Evolutionary conservation across 2,797 vertebrate genomes (phyloP).

Genomic region (Carcharodon carcharias): DNA sequence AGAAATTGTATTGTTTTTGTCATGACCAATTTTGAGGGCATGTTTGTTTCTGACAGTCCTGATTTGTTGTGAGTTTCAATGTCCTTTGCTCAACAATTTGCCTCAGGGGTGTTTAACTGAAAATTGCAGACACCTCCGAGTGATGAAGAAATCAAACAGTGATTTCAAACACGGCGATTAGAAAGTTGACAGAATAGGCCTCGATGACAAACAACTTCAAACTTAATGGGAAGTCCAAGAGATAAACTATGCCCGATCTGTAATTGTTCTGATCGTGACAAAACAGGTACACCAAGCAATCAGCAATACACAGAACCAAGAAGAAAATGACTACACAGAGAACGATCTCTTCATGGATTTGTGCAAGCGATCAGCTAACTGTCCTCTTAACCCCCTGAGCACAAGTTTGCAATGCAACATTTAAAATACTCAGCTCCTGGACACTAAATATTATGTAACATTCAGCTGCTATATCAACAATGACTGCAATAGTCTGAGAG

Average conservation of each 20-base stretch:
- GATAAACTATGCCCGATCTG: not conserved
- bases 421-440: not conserved
- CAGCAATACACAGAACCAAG: not conserved
- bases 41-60: not conserved
- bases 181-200: not conserved
- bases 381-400: not conserved
- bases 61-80: not conserved
- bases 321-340: not conserved
- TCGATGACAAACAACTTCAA: not conserved
- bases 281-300: not conserved
- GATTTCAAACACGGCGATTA: not conserved
- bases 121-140: not conserved
- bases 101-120: not conserved
- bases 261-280: not conserved
- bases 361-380: not conserved
- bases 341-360: not conserved
- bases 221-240: not conserved
- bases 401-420: not conserved
- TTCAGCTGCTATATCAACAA: not conserved
- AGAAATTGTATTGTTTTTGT: not conserved
- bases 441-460: not conserved
- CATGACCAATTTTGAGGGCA: not conserved
- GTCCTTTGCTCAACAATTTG: not conserved
- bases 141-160: not conserved
- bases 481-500: not conserved